phyloP scores from a whole-genome alignment of 1,140 invertebrate species.

The Rhopalosiphum padi region DNA sequence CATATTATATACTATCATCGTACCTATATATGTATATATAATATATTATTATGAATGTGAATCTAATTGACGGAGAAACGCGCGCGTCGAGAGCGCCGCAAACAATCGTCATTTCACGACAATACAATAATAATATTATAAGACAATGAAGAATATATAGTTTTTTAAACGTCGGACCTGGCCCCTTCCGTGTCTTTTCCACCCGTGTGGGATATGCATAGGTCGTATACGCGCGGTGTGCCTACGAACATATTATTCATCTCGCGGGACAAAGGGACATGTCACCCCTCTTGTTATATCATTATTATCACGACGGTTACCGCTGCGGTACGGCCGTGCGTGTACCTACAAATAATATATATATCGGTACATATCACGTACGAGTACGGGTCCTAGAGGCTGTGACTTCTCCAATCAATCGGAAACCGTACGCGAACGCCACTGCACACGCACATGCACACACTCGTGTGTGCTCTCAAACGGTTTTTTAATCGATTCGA shows the following conservation, averaged over 20 bases:
- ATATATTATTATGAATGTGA: constrained; percentile 45
- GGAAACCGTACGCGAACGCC: background rate
- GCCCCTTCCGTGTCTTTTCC: background rate
- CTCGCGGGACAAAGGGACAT: background rate
- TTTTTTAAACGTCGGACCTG: constrained; percentile 23
- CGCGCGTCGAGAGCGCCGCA: background rate
- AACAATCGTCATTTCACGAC: constrained; percentile 39
- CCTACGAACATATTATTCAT: background rate
- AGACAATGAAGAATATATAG: constrained; percentile 32
- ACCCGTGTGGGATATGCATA: background rate
- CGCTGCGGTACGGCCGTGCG: too few species aligned
- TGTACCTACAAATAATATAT: too few species aligned
- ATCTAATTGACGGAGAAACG: constrained; percentile 47
- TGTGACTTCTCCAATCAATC: constrained; percentile 45
- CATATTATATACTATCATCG: background rate
- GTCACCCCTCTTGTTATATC: constrained; percentile 32
- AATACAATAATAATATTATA: constrained; percentile 10
- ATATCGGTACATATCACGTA: background rate
- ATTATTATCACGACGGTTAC: background rate
- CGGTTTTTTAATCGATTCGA: constrained; percentile 52
- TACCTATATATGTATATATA: too few species aligned
- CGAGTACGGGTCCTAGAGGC: background rate
- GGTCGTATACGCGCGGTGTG: background rate
- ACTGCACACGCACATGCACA: background rate
- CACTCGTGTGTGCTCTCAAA: background rate